phyloP scores from a whole-genome alignment of 2,797 vertebrate species.

The Tympanoctomys barrerae region DNA sequence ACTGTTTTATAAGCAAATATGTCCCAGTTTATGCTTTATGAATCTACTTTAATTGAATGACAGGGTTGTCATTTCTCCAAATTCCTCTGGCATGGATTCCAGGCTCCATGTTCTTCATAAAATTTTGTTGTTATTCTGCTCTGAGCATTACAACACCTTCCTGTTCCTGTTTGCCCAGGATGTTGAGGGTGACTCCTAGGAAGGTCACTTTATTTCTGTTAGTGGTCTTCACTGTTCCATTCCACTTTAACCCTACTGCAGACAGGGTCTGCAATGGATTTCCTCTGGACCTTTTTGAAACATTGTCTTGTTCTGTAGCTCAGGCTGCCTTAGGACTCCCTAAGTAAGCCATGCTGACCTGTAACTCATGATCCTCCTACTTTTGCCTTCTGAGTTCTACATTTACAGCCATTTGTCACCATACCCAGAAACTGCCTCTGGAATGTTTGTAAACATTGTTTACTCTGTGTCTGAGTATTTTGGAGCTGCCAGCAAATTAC shows the following conservation, averaged over 20 bases:
- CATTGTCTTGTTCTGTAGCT: background rate
- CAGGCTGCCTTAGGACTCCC: background rate
- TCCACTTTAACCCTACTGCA: background rate
- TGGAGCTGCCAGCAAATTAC: background rate
- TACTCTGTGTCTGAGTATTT: slow-evolving; percentile 4
- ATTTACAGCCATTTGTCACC: background rate
- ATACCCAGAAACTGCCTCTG: background rate
- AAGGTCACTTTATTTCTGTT: background rate
- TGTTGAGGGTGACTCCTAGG: background rate
- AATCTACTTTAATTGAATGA: background rate
- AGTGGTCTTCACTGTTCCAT: background rate
- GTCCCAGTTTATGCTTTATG: background rate
- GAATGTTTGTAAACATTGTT: background rate
- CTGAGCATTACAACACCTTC: background rate
- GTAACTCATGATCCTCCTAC: background rate
- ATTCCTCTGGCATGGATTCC: background rate
- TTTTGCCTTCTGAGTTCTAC: background rate
- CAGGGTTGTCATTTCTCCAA: background rate
- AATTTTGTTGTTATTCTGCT: background rate
- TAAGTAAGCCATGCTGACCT: background rate
- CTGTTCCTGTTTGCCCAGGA: background rate
- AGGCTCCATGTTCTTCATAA: background rate
- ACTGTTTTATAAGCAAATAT: background rate
- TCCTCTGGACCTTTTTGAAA: background rate
- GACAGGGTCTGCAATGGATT: background rate